A percentile compares a stretch with the other conserved stretches of the same genome.
phyloP scores from a whole-genome alignment of 1,140 invertebrate genomes.

The Zaprionus vittiger region DNA sequence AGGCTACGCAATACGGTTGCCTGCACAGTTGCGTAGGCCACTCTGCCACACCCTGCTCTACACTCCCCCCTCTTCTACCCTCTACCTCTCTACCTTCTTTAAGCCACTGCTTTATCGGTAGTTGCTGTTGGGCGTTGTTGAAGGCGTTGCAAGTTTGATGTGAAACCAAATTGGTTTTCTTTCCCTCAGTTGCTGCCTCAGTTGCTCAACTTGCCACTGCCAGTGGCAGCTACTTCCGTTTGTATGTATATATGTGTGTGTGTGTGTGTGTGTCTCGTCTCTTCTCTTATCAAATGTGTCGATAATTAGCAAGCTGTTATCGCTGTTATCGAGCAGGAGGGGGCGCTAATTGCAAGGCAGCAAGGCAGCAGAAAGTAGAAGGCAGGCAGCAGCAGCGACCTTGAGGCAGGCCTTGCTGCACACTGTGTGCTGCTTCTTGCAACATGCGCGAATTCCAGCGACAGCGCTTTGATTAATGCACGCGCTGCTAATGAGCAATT shows the following conservation, averaged over 20 bases:
- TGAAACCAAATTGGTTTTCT: slow-evolving; percentile 82
- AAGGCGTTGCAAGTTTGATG: slow-evolving; percentile 80
- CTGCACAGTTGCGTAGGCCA: slow-evolving; percentile 17
- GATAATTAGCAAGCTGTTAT: slow-evolving; percentile 71
- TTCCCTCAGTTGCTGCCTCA: slow-evolving; percentile 10
- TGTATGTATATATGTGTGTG: neutral
- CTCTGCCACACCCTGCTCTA: neutral
- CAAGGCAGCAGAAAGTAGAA: neutral
- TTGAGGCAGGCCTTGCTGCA: slow-evolving; percentile 55
- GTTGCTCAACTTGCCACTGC: slow-evolving; percentile 7
- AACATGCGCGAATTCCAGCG: slow-evolving; percentile 3
- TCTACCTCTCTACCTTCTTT: neutral
- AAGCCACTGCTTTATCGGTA: slow-evolving; percentile 56
- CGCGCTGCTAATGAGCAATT: slow-evolving; percentile 75
- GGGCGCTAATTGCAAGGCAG: slow-evolving; percentile 44
- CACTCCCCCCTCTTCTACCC: neutral
- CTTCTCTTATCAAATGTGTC: slow-evolving; percentile 64
- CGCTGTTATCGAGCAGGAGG: slow-evolving; percentile 10
- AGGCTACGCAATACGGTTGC: slow-evolving; percentile 9
- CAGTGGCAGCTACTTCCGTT: slow-evolving; percentile 28
- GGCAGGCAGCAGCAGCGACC: slow-evolving; percentile 35
- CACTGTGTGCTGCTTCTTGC: neutral
- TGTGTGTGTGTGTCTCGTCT: slow-evolving; percentile 13
- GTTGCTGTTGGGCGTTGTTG: slow-evolving; percentile 76
- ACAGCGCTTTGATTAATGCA: slow-evolving; percentile 67